A percentile compares a stretch with the other conserved stretches of the same genome.
These are phyloP conservation scores for Ia io DNA, from an alignment of 2,113 vertebrate species.

Conservation along the genomic window DNA sequence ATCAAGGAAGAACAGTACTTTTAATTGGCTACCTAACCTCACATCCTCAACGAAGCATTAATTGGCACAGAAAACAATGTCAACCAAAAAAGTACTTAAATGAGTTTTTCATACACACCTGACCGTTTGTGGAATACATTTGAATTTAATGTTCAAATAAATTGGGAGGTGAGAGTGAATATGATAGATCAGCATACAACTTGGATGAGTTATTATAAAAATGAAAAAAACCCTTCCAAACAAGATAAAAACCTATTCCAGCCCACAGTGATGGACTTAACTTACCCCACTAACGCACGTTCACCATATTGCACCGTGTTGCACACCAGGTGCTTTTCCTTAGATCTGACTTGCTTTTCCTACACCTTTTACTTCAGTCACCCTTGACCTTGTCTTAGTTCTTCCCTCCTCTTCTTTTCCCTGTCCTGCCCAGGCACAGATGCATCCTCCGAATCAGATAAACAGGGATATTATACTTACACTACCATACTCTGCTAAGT, in stretches of 20 bases:
- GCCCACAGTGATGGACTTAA: no score
- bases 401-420: not conserved
- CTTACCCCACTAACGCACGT: not conserved
- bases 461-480: not conserved
- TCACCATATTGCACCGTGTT: not conserved
- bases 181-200: not conserved
- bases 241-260: not conserved
- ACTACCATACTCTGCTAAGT: not conserved
- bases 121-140: not conserved
- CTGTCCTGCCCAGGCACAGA: not conserved
- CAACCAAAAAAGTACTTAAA: not conserved
- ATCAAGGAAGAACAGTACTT: not conserved
- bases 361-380: not conserved
- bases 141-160: constrained; percentile 19
- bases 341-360: not conserved
- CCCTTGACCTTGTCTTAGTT: not conserved
- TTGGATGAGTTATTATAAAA: constrained; percentile 9
- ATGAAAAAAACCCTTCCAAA: not conserved
- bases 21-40: constrained; percentile 9
- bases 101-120: constrained; percentile 2
- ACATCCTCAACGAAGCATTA: constrained; percentile 15
- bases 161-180: not conserved
- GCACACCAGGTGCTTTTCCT: not conserved
- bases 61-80: not conserved
- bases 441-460: not conserved